Evolutionary conservation across 1,140 invertebrate species (phyloP).

Genomic region (Bombus fervidus): DNA sequence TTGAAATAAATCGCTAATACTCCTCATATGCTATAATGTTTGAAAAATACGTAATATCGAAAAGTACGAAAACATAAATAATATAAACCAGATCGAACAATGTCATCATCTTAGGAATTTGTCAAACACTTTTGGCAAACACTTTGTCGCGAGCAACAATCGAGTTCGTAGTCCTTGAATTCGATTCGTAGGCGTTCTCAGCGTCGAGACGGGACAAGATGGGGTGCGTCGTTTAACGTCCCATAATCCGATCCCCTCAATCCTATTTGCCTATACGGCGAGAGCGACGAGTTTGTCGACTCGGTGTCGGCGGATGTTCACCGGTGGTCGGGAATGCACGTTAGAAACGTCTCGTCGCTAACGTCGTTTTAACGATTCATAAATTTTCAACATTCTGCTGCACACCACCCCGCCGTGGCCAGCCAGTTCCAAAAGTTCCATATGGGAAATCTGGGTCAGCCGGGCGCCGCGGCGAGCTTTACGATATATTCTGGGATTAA

Average conservation of each 20-base stretch:
- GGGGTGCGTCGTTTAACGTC: conserved; percentile 12
- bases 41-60: too few relatives aligned
- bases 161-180: neutral
- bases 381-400: conserved; percentile 50
- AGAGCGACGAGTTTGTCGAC: neutral
- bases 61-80: too few relatives aligned
- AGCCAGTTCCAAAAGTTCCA: conserved; percentile 41
- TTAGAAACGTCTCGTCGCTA: conserved; percentile 56
- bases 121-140: too few relatives aligned
- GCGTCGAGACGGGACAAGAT: neutral
- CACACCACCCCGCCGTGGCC: neutral
- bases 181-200: neutral
- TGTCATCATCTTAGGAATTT: neutral
- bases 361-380: conserved; percentile 68
- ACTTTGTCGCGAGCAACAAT: neutral
- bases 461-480: neutral
- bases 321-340: neutral
- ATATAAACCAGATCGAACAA: neutral
- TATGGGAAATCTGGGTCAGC: conserved; percentile 44
- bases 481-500: conserved; percentile 57
- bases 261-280: conserved; percentile 26
- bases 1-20: neutral
- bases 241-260: conserved; percentile 22
- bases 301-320: neutral
- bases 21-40: too few relatives aligned